These are phyloP conservation scores for Criorhina ranunculi DNA, from an alignment of 2,888 invertebrate species.

Conservation along the genomic window DNA sequence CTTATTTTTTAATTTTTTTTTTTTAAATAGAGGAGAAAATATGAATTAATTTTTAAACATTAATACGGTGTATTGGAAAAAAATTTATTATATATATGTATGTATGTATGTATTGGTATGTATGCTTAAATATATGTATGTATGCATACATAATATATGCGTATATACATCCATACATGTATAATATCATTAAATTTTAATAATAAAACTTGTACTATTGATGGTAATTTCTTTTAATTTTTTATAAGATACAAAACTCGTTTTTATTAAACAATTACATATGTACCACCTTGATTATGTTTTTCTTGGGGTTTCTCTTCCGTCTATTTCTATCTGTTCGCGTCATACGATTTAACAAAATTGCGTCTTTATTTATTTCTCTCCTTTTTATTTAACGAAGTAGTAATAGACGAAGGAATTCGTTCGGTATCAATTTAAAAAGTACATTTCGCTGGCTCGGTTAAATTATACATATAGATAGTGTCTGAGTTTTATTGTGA, in stretches of 20 bases:
- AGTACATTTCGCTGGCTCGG: conserved; percentile 20
- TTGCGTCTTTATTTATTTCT: conserved; percentile 44
- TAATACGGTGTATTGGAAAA: conserved; percentile 62
- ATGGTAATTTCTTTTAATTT: conserved; percentile 69
- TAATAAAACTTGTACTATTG: conserved; percentile 75
- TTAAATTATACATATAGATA: conserved; percentile 32
- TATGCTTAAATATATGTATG: conserved; percentile 45
- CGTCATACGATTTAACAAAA: conserved; percentile 4
- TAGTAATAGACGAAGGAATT: conserved; percentile 77
- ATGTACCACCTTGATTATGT: neutral
- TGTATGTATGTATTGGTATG: conserved; percentile 14
- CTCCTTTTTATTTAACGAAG: conserved; percentile 77
- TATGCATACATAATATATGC: conserved; percentile 7
- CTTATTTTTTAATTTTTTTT: conserved; percentile 42
- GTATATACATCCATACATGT: neutral
- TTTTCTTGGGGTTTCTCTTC: conserved; percentile 13
- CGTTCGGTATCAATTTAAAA: conserved; percentile 45
- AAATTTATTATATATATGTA: conserved; percentile 29
- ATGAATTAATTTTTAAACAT: conserved; percentile 53
- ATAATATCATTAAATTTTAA: conserved; percentile 68
- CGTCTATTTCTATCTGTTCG: conserved; percentile 22
- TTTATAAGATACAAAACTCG: conserved; percentile 3
- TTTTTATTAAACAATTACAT: conserved; percentile 15
- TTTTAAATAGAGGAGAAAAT: conserved; percentile 18
- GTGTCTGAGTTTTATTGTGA: conserved; percentile 43